A percentile compares a stretch with the other conserved stretches of the same genome.
These are phyloP conservation scores for Acipenser transmontanus DNA, from an alignment of 2,797 vertebrate genomes.

Conservation along the genomic window DNA sequence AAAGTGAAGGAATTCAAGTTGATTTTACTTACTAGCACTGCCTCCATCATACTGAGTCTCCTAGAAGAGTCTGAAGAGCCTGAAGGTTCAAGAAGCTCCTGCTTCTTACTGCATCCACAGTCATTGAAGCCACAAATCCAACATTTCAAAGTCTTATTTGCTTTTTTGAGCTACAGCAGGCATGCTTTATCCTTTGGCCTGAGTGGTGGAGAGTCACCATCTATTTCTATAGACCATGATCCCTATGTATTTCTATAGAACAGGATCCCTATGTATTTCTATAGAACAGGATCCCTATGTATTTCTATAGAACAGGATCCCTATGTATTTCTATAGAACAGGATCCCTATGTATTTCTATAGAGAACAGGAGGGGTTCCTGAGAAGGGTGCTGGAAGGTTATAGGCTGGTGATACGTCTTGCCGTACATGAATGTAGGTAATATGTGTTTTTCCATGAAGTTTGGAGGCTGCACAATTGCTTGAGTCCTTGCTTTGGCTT, in stretches of 20 bases:
- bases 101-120: constrained; percentile 36
- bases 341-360: no score
- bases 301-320: not conserved
- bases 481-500: constrained; percentile 15
- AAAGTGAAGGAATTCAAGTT: constrained; percentile 9
- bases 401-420: not conserved
- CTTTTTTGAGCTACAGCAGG: constrained; percentile 48
- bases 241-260: not conserved
- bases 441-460: not conserved
- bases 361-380: constrained; percentile 17
- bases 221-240: not conserved
- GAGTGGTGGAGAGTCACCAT: not conserved
- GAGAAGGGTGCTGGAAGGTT: constrained; percentile 27
- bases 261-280: not conserved
- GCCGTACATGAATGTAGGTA: not conserved
- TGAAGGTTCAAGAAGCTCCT: constrained; percentile 31
- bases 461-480: constrained; percentile 12
- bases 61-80: constrained; percentile 36
- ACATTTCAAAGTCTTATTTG: constrained; percentile 53
- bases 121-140: constrained; percentile 42
- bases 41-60: not conserved
- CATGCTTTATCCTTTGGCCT: constrained; percentile 36
- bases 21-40: constrained; percentile 58
- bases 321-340: not conserved
- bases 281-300: not conserved